These are phyloP conservation scores for Sebastes wilsoni DNA, from an alignment of 2,797 vertebrate genomes.

Conservation along the genomic window DNA sequence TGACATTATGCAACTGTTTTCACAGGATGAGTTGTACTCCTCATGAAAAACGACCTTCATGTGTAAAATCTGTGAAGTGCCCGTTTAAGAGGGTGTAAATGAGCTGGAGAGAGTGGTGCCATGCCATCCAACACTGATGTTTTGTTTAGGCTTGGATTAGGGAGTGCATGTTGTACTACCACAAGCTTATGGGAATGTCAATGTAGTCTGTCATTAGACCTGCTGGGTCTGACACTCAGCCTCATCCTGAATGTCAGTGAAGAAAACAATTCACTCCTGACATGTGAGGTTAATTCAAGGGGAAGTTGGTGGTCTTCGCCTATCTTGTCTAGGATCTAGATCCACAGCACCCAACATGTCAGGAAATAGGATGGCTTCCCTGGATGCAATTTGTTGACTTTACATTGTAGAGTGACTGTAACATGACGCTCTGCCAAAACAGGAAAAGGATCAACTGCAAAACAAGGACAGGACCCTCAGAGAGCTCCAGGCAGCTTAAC, in stretches of 20 bases:
- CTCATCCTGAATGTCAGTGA: background rate
- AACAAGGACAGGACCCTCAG: constrained; percentile 17
- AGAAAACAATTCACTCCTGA: constrained; percentile 1
- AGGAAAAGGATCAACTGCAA: constrained; percentile 55
- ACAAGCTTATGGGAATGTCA: constrained; percentile 32
- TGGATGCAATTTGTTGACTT: background rate
- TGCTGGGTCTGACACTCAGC: constrained; percentile 31
- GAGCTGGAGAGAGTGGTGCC: background rate
- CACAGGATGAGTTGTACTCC: background rate
- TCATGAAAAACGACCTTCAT: background rate
- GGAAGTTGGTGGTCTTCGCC: background rate
- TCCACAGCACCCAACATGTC: background rate
- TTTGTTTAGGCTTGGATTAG: constrained; percentile 33
- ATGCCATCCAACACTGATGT: background rate
- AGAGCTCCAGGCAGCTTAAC: constrained; percentile 50
- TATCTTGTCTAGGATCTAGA: background rate
- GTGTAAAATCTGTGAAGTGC: background rate
- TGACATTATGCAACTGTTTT: background rate
- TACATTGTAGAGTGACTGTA: constrained; percentile 33
- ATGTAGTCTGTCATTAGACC: constrained; percentile 44
- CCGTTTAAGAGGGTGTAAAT: background rate
- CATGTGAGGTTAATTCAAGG: constrained; percentile 8
- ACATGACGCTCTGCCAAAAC: constrained; percentile 53
- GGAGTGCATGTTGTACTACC: background rate
- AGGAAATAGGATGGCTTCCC: constrained; percentile 9